Evolutionary conservation across 2,797 vertebrate genomes (phyloP), one percentile per base, ranked within the genome.

Genomic region (Martes flavigula): DNA sequence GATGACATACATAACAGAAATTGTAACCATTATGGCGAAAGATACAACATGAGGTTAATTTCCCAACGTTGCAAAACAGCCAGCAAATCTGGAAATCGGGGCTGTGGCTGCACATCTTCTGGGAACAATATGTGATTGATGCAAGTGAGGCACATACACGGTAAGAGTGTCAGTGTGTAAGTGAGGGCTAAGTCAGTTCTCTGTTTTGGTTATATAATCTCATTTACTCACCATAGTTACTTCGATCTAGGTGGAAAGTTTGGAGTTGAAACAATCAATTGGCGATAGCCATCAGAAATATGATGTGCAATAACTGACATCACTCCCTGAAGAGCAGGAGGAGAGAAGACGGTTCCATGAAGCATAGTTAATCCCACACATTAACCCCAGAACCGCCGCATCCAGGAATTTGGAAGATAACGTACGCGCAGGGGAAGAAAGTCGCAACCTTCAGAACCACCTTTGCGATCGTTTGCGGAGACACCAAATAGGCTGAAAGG

Each of bases 241-340:
- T 97, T 97, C 70, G 85, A 48, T 87, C 85, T 96, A 84, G 64
- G 40, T 92, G 87, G 84, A 83, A 95, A 43, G 38, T 85, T 92
- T 78, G 85, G 46, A 94, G 58, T 78, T 89, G 86, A 90, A 95
- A 62, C 23, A 96, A 87, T 20, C 75, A 94, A 77, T 89, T 95
- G n/a, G 32, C 82, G 46, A 83, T 21, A 91, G 64, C 40, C 60
- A 94, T 82, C 73, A 94, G 94, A 97, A 93, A 46, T 89, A 77
- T 25, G 83, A 79, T 38, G 58, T 83, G 70, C 75, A 84, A 66
- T 88, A 94, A 96, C 17, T 72, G 51, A 62, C 27, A 51, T 68
- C 66, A 21, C 66, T 79, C 78, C 54, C 21, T 94, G 82, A 90
- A 90, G 88, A 97, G 66, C 30, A 83, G 12, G 10, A 90, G 8